Percentiles rank a stretch among this genome's conserved stretches.
Conservation (phyloP, 2,113 vertebrate genomes). For the Lophius piscatorius region DNA sequence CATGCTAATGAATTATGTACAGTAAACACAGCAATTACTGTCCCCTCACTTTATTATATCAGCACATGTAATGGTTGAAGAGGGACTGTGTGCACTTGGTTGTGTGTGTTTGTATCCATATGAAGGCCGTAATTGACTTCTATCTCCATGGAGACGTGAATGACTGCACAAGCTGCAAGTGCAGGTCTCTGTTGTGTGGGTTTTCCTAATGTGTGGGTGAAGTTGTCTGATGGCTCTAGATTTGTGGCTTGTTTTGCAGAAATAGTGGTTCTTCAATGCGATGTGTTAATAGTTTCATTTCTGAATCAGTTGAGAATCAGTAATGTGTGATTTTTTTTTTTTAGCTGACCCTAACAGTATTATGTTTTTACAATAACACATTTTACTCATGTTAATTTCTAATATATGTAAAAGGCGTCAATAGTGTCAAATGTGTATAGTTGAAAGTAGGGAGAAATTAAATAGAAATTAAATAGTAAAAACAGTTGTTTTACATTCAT, state of each 20-base stretch:
- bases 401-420: too few species aligned
- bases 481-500: too few species aligned
- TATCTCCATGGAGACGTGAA: constrained; percentile 65
- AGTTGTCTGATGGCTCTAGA: constrained; percentile 31
- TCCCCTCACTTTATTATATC: background rate
- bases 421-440: too few species aligned
- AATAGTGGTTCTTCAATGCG: too few species aligned
- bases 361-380: too few species aligned
- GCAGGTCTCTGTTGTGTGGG: constrained; percentile 20
- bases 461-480: too few species aligned
- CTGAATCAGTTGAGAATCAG: too few species aligned
- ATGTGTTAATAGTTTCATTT: too few species aligned
- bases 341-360: too few species aligned
- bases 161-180: constrained; percentile 37
- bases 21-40: background rate
- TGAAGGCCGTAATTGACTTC: constrained; percentile 62
- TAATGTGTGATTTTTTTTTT: too few species aligned
- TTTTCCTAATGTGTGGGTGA: background rate
- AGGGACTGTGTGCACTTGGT: constrained; percentile 7
- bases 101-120: constrained; percentile 31
- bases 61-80: background rate
- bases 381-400: too few species aligned
- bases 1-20: background rate
- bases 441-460: too few species aligned
- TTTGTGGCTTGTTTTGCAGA: constrained; percentile 7